Evolutionary conservation across 2,797 vertebrate genomes (phyloP).

Genomic region (Urocyon cinereoargenteus): DNA sequence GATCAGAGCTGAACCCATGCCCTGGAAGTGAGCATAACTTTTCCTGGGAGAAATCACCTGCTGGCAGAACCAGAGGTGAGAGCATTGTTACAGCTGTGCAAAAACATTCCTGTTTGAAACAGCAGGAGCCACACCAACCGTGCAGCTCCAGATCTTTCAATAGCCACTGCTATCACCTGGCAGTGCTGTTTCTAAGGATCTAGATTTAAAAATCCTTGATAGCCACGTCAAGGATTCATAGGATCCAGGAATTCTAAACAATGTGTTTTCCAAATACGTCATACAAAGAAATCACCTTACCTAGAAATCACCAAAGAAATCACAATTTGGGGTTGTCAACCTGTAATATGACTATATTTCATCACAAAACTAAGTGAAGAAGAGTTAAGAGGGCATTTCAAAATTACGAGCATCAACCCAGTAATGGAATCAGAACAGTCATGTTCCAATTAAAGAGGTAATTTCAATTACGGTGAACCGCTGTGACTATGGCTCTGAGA

Average conservation of each 20-base stretch:
- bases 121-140: not conserved
- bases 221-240: not conserved
- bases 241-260: not conserved
- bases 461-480: not conserved
- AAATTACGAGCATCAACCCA: not conserved
- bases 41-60: conserved; percentile 10
- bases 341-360: not conserved
- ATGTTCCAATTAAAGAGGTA: not conserved
- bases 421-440: not conserved
- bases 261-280: not conserved
- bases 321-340: not conserved
- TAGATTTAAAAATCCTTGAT: not conserved
- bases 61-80: not conserved
- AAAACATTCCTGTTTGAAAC: too few species aligned
- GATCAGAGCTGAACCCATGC: not conserved
- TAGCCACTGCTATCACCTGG: rapidly evolving
- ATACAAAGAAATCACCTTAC: not conserved
- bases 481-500: not conserved
- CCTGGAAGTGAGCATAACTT: not conserved
- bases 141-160: too few species aligned
- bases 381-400: not conserved
- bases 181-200: not conserved
- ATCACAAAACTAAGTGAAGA: not conserved
- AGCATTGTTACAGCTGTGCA: rapidly evolving
- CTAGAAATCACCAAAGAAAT: too few species aligned